These are phyloP conservation scores for Ammodytes dubius DNA, from an alignment of 2,113 vertebrate species.

Conservation along the genomic window DNA sequence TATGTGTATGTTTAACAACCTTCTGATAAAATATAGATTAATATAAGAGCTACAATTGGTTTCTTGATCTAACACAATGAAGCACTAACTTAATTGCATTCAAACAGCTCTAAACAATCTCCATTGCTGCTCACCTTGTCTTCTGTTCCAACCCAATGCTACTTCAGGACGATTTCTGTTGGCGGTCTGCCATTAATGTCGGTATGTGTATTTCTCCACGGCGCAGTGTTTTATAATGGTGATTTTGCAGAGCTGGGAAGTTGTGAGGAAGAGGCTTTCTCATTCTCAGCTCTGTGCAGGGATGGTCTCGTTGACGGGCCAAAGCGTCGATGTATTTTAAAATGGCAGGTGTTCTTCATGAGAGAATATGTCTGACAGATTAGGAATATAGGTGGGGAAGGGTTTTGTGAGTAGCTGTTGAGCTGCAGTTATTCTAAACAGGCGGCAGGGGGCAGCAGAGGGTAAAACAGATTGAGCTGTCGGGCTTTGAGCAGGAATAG, in stretches of 20 bases:
- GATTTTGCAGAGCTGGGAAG: slow-evolving; percentile 41
- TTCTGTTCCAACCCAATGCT: slow-evolving; percentile 17
- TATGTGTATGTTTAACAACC: slow-evolving; percentile 64
- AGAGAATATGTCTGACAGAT: slow-evolving; percentile 10
- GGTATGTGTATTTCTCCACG: slow-evolving; percentile 34
- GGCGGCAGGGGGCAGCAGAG: slow-evolving; percentile 74
- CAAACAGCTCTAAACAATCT: slow-evolving; percentile 40
- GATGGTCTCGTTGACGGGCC: slow-evolving; percentile 28
- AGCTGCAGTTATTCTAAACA: slow-evolving; percentile 41
- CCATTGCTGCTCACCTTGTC: slow-evolving; percentile 23
- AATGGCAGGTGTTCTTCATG: slow-evolving; percentile 18
- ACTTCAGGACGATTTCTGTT: slow-evolving; percentile 22
- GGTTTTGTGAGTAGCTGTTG: neutral
- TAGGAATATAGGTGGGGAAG: neutral
- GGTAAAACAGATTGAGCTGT: neutral
- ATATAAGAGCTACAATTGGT: slow-evolving; percentile 67
- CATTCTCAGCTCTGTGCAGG: slow-evolving; percentile 17
- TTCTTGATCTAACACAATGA: slow-evolving; percentile 53
- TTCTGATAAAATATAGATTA: slow-evolving; percentile 69
- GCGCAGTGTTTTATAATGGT: slow-evolving; percentile 46
- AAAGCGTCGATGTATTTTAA: slow-evolving; percentile 15
- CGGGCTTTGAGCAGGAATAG: slow-evolving; percentile 20
- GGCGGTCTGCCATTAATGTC: slow-evolving; percentile 44
- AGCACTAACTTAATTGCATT: slow-evolving; percentile 49
- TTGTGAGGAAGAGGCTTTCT: slow-evolving; percentile 25